Conservation (phyloP, 1,140 invertebrate genomes). For the Plectrocnemia conspersa region DNA sequence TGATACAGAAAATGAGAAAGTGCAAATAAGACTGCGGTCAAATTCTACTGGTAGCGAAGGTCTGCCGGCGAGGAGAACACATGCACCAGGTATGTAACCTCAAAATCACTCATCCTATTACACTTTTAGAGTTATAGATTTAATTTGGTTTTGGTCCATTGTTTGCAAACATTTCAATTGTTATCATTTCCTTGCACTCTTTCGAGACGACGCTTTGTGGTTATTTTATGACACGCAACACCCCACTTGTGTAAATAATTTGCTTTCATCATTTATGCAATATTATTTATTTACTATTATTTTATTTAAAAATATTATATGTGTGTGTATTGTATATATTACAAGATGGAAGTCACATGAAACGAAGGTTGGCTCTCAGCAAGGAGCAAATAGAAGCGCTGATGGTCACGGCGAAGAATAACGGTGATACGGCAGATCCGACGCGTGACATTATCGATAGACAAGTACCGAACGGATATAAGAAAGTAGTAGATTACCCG, state of each 20-base stretch:
- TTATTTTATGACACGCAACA: too few species aligned
- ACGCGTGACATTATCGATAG: conserved; percentile 30
- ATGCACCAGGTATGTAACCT: conserved; percentile 53
- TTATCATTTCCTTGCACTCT: too few species aligned
- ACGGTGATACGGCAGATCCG: conserved; percentile 6
- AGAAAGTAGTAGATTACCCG: conserved; percentile 10
- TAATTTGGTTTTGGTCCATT: conserved; percentile 1
- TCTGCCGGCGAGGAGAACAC: conserved; percentile 53
- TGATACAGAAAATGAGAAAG: conserved; percentile 55
- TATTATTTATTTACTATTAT: conserved; percentile 1
- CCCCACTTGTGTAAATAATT: too few species aligned
- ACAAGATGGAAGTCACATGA: conserved; percentile 54
- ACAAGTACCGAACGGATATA: conserved; percentile 35
- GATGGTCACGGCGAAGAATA: conserved; percentile 27
- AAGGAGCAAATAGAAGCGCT: conserved; percentile 53
- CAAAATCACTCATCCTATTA: too few species aligned
- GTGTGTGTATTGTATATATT: conserved; percentile 31
- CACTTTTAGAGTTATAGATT: background rate
- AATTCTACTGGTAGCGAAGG: conserved; percentile 55
- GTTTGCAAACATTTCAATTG: background rate
- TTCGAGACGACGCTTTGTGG: too few species aligned
- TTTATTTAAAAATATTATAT: conserved; percentile 15
- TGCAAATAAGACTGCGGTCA: conserved; percentile 56
- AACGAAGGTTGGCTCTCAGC: conserved; percentile 53
- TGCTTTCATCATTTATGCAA: conserved; percentile 12